A percentile compares a stretch with the other conserved stretches of the same genome.
phyloP scores from a whole-genome alignment of 1,140 invertebrate species.

The Delia radicum region DNA sequence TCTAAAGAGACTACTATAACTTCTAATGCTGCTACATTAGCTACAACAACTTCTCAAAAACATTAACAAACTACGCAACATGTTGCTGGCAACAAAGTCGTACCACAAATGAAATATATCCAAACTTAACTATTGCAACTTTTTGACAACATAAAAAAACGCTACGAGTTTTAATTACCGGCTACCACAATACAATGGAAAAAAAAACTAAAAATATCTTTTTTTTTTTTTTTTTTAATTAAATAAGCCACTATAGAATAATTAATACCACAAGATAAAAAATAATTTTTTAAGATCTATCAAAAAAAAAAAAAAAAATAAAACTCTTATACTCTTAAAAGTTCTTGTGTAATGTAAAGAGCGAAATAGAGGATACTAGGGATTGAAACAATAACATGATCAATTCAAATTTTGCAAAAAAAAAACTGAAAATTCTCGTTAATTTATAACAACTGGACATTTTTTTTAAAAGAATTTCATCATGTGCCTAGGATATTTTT shows the following conservation, averaged over 20 bases:
- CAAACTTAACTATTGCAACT: neutral
- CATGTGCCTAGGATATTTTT: neutral
- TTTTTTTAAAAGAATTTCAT: neutral
- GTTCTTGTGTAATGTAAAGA: no score
- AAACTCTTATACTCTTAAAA: no score
- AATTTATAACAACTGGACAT: neutral
- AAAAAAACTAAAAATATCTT: neutral
- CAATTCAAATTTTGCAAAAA: neutral
- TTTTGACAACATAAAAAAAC: neutral
- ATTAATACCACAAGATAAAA: neutral
- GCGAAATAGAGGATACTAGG: neutral
- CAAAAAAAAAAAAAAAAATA: no score
- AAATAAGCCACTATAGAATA: neutral
- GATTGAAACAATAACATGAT: neutral
- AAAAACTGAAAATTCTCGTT: neutral
- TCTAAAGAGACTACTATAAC: neutral
- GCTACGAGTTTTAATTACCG: neutral
- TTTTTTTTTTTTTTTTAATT: neutral
- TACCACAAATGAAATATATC: neutral
- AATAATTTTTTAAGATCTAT: conserved; percentile 1
- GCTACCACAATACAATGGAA: neutral
- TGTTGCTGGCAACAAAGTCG: neutral
- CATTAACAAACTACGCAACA: neutral
- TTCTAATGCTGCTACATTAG: neutral
- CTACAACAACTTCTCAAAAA: neutral